Evolutionary conservation across 2,113 vertebrate genomes (phyloP).

Genomic region (Arizona elegans): DNA sequence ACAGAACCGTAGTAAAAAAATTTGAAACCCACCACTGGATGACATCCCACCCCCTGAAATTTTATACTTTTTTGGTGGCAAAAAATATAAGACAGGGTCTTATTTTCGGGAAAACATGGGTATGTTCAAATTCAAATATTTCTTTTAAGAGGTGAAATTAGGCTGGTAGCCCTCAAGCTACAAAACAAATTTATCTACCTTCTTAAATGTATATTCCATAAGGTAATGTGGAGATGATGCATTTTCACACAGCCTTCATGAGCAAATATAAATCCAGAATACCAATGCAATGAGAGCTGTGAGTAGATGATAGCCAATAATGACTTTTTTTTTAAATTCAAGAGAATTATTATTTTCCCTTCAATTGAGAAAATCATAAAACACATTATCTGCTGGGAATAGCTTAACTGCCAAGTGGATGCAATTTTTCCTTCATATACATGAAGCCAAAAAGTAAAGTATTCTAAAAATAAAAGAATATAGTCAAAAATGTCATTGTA

Average conservation of each 20-base stretch:
- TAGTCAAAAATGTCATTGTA: constrained; percentile 14
- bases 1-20: no score
- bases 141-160: neutral
- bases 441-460: constrained; percentile 29
- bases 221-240: neutral
- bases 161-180: neutral
- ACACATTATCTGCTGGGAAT: constrained; percentile 18
- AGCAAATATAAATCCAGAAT: neutral
- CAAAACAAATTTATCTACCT: neutral
- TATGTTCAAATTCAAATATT: neutral
- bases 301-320: neutral
- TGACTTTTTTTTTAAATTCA: neutral
- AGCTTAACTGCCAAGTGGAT: constrained; percentile 34
- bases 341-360: constrained; percentile 18
- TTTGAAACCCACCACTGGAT: no score
- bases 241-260: neutral
- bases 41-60: no score
- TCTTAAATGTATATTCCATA: neutral
- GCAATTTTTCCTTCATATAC: constrained; percentile 30
- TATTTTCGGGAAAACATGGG: no score
- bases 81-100: no score
- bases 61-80: no score
- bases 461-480: constrained; percentile 11
- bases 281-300: neutral
- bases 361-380: constrained; percentile 19